Base-by-base conservation (phyloP, 2,113 vertebrate genomes). In the Galbula dea region DNA sequence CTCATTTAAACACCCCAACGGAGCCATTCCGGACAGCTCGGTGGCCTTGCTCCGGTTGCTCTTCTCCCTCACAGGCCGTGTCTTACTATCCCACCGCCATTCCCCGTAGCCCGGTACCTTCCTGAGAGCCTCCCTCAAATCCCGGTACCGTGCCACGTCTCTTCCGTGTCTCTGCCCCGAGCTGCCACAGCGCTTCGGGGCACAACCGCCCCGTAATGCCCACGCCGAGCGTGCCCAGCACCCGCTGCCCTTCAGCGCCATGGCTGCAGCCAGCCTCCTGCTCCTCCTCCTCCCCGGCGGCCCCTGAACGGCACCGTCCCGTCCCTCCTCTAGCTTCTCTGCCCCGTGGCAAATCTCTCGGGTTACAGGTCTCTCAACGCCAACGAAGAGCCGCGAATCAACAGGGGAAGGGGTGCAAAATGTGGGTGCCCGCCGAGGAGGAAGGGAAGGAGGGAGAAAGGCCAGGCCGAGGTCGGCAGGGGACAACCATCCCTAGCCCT, bases 111-210 rank as follows among this genome's bases (percentile, higher is more conserved):
- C 15, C 49, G 55, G 14, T 98, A 98, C 98, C 98, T 98, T 98
- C 86, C 94, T 94, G 71, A 98, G 97, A 34, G 97, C 96, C 41
- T 94, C 94, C 85, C 98, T 96, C 58, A 98, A 49, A 12, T 97
- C 95, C 85, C 86, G 92, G 78, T 98, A 97, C 86, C 97, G 97
- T 46, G 80, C 86, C 10, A 69, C 95, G 81, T 97, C 98, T 61
- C 97, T 68, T 67, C 46, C 71, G 12, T 29, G 34, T 66, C 95
- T 91, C 7, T 12, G 58, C 46, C 89, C 29, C 55, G 27, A 45
- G 72, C 43, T 27, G 87, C 14, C 23, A 26, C 62, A 18, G 19
- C 27, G 39, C 19, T 37, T 8, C 61, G 4, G 59, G 37, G 23
- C 55, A 11, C 41, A 43, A 43, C 32, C 19, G 21, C 55, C 11